Evolutionary conservation across 2,888 invertebrate species (phyloP).

Genomic region (Iselma pallidipennis): DNA sequence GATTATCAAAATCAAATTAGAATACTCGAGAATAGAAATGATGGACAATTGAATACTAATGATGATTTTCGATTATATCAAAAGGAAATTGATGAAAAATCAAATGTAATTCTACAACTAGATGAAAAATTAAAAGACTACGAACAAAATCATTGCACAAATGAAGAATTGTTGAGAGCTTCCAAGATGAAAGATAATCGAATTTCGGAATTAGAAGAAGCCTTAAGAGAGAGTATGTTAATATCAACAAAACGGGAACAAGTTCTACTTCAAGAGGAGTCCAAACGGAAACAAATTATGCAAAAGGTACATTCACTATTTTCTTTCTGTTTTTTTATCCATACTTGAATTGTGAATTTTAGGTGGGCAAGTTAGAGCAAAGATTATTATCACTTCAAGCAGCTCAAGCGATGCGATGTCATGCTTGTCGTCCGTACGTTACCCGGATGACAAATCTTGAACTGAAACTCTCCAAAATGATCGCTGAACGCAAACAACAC

Average conservation of each 20-base stretch:
- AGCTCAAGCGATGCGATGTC: slow-evolving; percentile 69
- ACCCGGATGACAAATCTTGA: slow-evolving; percentile 68
- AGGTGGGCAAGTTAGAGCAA: slow-evolving; percentile 74
- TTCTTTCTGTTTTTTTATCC: not conserved
- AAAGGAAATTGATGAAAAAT: slow-evolving; percentile 55
- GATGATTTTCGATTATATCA: slow-evolving; percentile 33
- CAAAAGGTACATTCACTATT: slow-evolving; percentile 63
- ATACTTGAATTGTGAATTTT: slow-evolving; percentile 34
- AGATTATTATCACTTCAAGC: slow-evolving; percentile 70
- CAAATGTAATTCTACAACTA: slow-evolving; percentile 62
- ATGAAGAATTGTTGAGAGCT: slow-evolving; percentile 62
- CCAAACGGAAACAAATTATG: slow-evolving; percentile 65
- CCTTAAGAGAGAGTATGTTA: slow-evolving; percentile 77
- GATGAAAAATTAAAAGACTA: slow-evolving; percentile 60
- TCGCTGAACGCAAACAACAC: slow-evolving; percentile 67
- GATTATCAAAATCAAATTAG: slow-evolving; percentile 57
- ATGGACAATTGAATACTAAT: slow-evolving; percentile 34
- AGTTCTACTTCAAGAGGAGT: slow-evolving; percentile 68
- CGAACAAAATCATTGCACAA: slow-evolving; percentile 45
- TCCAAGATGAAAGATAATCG: slow-evolving; percentile 64
- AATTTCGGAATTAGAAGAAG: slow-evolving; percentile 81
- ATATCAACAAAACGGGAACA: slow-evolving; percentile 72
- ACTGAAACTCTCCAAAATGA: slow-evolving; percentile 62
- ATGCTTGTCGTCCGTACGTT: slow-evolving; percentile 68
- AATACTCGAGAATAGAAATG: slow-evolving; percentile 39